Evolutionary conservation across 2,113 vertebrate genomes (phyloP).

Genomic region (Alectura lathami): DNA sequence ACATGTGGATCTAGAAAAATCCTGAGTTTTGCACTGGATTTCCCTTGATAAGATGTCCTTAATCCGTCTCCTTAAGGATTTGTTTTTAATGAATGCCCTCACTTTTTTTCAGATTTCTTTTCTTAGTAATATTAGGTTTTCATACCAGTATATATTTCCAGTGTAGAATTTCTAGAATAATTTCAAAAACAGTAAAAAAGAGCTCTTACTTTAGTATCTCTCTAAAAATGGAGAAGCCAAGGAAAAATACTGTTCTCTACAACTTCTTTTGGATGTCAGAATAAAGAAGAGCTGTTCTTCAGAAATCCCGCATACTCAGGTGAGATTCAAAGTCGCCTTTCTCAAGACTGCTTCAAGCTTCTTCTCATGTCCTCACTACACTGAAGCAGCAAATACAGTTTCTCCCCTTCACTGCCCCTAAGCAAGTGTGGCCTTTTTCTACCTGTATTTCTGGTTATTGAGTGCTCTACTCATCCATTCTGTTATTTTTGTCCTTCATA

Average conservation of each 20-base stretch:
- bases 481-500: conserved; percentile 23
- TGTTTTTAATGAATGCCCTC: neutral
- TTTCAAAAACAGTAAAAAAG: neutral
- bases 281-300: neutral
- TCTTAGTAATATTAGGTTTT: neutral
- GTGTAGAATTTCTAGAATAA: neutral
- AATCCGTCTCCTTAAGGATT: neutral
- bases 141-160: neutral
- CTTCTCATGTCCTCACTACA: neutral
- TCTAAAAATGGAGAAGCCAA: neutral
- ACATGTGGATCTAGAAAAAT: neutral
- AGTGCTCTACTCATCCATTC: neutral
- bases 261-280: neutral
- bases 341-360: neutral
- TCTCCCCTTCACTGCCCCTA: neutral
- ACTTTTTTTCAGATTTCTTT: neutral
- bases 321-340: neutral
- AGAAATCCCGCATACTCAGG: neutral
- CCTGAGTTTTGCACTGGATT: neutral
- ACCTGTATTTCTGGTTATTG: neutral
- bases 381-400: neutral
- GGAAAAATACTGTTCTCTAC: neutral
- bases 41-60: neutral
- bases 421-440: neutral
- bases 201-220: neutral